Evolutionary conservation across 1,140 invertebrate genomes (phyloP).

Genomic region (Anastrepha ludens): DNA sequence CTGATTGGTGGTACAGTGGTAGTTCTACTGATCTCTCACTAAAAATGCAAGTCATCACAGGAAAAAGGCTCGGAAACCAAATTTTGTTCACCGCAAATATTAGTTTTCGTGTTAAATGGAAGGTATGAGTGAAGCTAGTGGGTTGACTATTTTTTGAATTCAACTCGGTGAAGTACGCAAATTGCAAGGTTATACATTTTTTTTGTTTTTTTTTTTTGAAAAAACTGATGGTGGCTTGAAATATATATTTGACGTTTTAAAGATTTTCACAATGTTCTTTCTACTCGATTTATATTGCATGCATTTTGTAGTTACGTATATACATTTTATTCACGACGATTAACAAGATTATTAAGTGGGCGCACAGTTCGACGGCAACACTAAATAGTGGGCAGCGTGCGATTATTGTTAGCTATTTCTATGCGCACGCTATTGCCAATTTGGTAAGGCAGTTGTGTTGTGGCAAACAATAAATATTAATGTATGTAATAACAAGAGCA

Average conservation of each 20-base stretch:
- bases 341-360: not conserved
- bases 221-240: not conserved
- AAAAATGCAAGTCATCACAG: too few relatives aligned
- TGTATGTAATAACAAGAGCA: not conserved
- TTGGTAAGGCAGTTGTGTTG: not conserved
- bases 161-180: not conserved
- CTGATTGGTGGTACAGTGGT: too few relatives aligned
- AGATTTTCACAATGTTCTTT: too few relatives aligned
- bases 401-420: not conserved
- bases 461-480: conserved; percentile 45
- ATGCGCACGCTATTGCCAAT: not conserved
- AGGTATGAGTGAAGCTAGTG: too few relatives aligned
- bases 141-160: not conserved
- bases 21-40: too few relatives aligned
- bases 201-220: not conserved
- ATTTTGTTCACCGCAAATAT: too few relatives aligned
- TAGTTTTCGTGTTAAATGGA: too few relatives aligned
- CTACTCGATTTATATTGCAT: too few relatives aligned
- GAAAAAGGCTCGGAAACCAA: too few relatives aligned
- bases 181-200: not conserved
- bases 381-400: conserved; percentile 27
- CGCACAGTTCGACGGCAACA: not conserved
- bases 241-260: too few relatives aligned
- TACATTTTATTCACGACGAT: not conserved
- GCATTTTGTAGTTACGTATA: too few relatives aligned